Evolutionary conservation across 2,113 vertebrate genomes (phyloP), one percentile per base, ranked within the genome.

Genomic region (Heterochromis multidens): DNA sequence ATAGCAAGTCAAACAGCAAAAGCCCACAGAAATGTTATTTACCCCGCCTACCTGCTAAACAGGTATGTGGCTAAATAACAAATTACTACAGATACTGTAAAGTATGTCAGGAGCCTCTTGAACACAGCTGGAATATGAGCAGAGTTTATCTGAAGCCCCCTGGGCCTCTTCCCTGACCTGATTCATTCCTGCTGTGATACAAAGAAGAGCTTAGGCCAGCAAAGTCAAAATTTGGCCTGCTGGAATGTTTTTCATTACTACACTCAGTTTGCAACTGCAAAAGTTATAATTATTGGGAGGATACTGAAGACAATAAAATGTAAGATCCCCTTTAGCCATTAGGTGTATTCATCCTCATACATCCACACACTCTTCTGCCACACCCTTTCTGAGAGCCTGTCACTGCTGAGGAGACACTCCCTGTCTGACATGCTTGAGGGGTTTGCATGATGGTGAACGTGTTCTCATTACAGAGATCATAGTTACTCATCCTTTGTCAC

Each of bases 151-250:
- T 84, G 74, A 33, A 91, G 76, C 84, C 80, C 90, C 81, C 72
- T 29, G 89, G 84, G 88, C 88, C 89, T 89, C 87, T 85, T 79
- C 77, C 78, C 86, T 83, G 91, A 90, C 91, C 89, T 88, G 82
- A 92, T 88, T 91, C 76, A 88, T 79, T 94, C 88, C 89, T 90
- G 87, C 88, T 90, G 88, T 52, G 85, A 90, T 79, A 60, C 67
- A 87, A 89, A 83, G 81, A 87, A 65, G 56, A 83, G 86, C 88
- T 92, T 60, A 86, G 77, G 46, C 83, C 79, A 21, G 62, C 80
- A 54, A 80, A 90, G 85, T 89, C 77, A 14, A 52, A 86, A 72
- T 91, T 79, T 61, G 81, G 31, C 76, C 46, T 12, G 31, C 81
- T 81, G 23, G 40, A 81, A 57, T 86, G 79, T 79, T 87, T 87